These are phyloP conservation scores for Potamilus streckersoni DNA, from an alignment of 1,140 invertebrate genomes.

Conservation along the genomic window DNA sequence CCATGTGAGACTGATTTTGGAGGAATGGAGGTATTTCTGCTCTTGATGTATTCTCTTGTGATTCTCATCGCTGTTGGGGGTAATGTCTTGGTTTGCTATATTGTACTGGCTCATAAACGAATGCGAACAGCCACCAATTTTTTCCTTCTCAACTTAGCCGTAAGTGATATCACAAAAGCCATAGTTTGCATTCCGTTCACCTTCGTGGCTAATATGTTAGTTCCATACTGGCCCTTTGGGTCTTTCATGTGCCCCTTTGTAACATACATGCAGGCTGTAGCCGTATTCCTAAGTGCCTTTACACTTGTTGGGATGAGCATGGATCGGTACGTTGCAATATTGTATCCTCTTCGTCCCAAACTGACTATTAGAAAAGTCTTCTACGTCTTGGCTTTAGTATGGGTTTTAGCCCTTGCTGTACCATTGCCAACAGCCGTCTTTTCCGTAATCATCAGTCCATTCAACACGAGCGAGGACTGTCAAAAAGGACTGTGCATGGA, in stretches of 20 bases:
- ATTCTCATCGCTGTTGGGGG: constrained; percentile 73
- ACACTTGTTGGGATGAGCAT: constrained; percentile 95
- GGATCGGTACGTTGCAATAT: constrained; percentile 94
- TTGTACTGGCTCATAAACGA: constrained; percentile 82
- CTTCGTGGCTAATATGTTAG: constrained; percentile 80
- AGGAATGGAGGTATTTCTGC: constrained; percentile 27
- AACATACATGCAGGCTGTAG: constrained; percentile 89
- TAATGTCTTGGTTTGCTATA: constrained; percentile 89
- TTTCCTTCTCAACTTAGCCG: constrained; percentile 94
- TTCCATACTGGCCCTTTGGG: constrained; percentile 90
- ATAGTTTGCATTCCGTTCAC: constrained; percentile 28
- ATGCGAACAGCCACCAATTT: constrained; percentile 97
- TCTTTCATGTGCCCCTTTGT: constrained; percentile 86
- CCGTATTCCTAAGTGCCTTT: constrained; percentile 94
- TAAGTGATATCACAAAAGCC: constrained; percentile 77
- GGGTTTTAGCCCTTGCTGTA: constrained; percentile 71
- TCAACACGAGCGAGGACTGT: constrained; percentile 22
- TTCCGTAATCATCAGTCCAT: constrained; percentile 31
- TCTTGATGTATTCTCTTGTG: constrained; percentile 41
- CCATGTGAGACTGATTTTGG: constrained; percentile 13
- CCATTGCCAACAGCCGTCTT: constrained; percentile 48
- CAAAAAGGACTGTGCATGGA: constrained; percentile 45
- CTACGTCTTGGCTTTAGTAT: constrained; percentile 79
- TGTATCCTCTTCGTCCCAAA: constrained; percentile 85
- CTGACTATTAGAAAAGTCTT: constrained; percentile 79